These are phyloP conservation scores for Leptarthrus brevirostris DNA, from an alignment of 2,888 invertebrate species.

Conservation along the genomic window DNA sequence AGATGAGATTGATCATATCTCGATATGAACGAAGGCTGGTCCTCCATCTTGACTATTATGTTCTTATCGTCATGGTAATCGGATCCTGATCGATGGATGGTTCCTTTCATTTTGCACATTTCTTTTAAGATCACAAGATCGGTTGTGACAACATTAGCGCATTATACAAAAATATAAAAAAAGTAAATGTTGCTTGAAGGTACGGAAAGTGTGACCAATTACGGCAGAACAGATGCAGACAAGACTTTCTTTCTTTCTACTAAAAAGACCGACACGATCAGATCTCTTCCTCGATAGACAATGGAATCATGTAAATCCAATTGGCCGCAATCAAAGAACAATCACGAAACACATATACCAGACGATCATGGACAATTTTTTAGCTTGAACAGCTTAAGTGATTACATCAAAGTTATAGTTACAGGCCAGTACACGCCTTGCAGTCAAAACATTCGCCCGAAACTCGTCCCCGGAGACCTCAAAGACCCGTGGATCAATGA, in stretches of 20 bases:
- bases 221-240: constrained; percentile 31
- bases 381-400: not conserved
- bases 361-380: constrained; percentile 38
- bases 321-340: constrained; percentile 27
- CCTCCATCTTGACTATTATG: constrained; percentile 33
- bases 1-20: constrained; percentile 44
- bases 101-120: constrained; percentile 17
- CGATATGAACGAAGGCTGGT: constrained; percentile 29
- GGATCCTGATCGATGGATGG: constrained; percentile 39
- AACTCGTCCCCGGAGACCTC: constrained; percentile 16
- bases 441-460: constrained; percentile 41
- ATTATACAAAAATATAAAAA: constrained; percentile 8
- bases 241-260: not conserved
- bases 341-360: constrained; percentile 35
- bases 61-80: constrained; percentile 43
- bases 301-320: constrained; percentile 35
- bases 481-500: constrained; percentile 30
- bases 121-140: constrained; percentile 39
- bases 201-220: constrained; percentile 46
- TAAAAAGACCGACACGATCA: not conserved
- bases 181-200: not conserved
- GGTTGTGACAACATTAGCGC: constrained; percentile 39
- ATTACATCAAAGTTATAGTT: constrained; percentile 21
- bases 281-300: not conserved
- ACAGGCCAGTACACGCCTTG: constrained; percentile 28